phyloP scores from a whole-genome alignment of 2,113 vertebrate species.

The Aegithalos caudatus region DNA sequence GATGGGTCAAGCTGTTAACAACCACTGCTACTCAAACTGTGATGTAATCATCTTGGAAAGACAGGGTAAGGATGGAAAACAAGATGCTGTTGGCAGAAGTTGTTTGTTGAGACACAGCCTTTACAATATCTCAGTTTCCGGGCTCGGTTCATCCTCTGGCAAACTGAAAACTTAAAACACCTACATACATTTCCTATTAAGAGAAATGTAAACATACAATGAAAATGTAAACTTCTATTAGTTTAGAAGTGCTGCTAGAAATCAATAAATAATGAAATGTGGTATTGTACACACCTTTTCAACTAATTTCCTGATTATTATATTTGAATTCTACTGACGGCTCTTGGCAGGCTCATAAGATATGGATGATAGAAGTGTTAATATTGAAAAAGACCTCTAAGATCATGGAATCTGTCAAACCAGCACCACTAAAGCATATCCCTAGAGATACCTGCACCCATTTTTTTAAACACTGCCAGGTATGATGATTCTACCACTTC shows the following conservation, averaged over 20 bases:
- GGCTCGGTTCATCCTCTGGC: not conserved
- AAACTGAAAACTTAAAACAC: not conserved
- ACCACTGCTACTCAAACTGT: fast-evolving
- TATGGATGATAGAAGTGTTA: not conserved
- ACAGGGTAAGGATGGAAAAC: not conserved
- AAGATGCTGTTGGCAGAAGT: not conserved
- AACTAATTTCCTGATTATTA: not conserved
- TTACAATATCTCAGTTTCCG: fast-evolving
- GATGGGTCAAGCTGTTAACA: not conserved
- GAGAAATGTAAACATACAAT: not conserved
- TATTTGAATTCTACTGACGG: not conserved
- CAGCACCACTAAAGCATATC: not conserved
- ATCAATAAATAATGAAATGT: not conserved
- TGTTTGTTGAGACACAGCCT: not conserved
- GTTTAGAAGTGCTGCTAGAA: not conserved
- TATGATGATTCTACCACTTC: not conserved
- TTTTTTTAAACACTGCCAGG: not conserved
- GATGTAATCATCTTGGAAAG: not conserved
- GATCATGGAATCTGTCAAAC: not conserved
- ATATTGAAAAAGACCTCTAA: not conserved
- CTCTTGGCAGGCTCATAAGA: not conserved
- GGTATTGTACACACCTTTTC: not conserved
- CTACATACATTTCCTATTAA: not conserved
- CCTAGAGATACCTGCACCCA: not conserved
- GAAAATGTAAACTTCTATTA: not conserved